These are phyloP conservation scores for Pyrrhia umbra DNA, from an alignment of 2,888 invertebrate genomes.

Conservation along the genomic window DNA sequence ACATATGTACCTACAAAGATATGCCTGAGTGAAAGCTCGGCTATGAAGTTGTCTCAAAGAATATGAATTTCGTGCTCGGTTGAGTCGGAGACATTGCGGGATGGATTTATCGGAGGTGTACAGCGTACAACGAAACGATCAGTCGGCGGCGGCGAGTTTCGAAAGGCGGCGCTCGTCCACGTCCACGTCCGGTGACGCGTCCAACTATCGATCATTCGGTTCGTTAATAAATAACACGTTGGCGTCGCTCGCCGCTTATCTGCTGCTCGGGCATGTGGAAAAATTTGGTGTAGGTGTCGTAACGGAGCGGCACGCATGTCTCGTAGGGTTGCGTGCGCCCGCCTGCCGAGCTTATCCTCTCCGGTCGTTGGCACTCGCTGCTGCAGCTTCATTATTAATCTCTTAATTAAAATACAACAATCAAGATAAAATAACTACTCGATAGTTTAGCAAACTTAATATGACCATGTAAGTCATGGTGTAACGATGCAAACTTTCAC, in stretches of 20 bases:
- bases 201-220: conserved; percentile 90
- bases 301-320: conserved; percentile 88
- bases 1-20: conserved; percentile 33
- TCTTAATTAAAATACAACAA: conserved; percentile 81
- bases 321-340: conserved; percentile 83
- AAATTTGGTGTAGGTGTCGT: conserved; percentile 90
- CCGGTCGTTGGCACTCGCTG: conserved; percentile 78
- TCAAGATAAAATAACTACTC: conserved; percentile 42
- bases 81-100: conserved; percentile 75
- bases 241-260: conserved; percentile 88
- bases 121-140: conserved; percentile 70
- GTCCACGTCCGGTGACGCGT: conserved; percentile 88
- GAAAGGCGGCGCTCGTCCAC: conserved; percentile 85
- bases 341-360: conserved; percentile 80
- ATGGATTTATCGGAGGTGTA: conserved; percentile 76
- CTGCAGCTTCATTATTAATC: conserved; percentile 78
- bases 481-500: conserved; percentile 73
- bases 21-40: conserved; percentile 59
- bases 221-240: conserved; percentile 90
- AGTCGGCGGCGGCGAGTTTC: conserved; percentile 82
- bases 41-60: conserved; percentile 59
- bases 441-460: conserved; percentile 27
- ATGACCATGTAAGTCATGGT: conserved; percentile 20
- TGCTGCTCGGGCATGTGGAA: conserved; percentile 90
- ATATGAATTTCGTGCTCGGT: conserved; percentile 72